Evolutionary conservation across 2,797 vertebrate genomes (phyloP).

Genomic region (Buceros bicornis): DNA sequence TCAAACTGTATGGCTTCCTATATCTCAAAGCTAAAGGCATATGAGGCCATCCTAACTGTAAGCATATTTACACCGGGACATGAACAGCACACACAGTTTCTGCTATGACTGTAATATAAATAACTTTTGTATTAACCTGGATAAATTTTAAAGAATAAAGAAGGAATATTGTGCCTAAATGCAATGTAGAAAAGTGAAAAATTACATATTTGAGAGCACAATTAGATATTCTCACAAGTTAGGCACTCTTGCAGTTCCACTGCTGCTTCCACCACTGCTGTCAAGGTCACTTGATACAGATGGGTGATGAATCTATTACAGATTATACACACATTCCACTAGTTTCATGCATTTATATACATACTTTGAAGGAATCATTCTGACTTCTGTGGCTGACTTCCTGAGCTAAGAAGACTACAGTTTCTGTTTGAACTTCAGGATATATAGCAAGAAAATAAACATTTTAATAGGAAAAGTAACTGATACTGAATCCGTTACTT

Average conservation of each 20-base stretch:
- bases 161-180: background rate
- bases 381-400: background rate
- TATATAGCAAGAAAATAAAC: background rate
- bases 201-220: background rate
- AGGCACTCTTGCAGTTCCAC: background rate
- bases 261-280: background rate
- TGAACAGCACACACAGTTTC: background rate
- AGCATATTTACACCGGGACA: background rate
- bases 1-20: background rate
- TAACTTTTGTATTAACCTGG: background rate
- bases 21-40: background rate
- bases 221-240: background rate
- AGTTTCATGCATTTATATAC: background rate
- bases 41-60: background rate
- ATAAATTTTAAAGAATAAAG: background rate
- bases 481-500: background rate
- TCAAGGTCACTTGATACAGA: background rate
- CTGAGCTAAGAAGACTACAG: background rate
- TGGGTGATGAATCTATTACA: background rate
- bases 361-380: background rate
- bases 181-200: background rate
- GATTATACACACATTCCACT: background rate
- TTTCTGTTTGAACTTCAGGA: background rate
- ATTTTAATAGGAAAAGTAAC: background rate
- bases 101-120: background rate